Base-by-base conservation (phyloP, 2,797 vertebrate species). In the Masticophis lateralis region DNA sequence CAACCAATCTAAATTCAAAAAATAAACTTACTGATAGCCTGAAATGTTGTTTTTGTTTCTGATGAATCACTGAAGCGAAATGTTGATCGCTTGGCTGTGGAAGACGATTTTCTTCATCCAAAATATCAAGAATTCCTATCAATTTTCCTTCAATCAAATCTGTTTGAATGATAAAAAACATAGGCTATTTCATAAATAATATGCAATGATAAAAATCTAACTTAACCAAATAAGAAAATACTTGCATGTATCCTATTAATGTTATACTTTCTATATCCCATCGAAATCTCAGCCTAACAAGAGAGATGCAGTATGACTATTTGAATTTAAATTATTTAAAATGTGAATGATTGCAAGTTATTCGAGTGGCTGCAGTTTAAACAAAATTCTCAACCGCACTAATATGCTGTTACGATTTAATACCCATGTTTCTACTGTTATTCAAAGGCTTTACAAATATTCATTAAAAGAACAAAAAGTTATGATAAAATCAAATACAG, bases 31-130 rank as follows among this genome's bases (percentile, higher is more conserved):
- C 99, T 0, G 98, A 99, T 93, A 99, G 98, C 20, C 99, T 98
- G 98, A 99, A 99, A 97, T 99, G 99, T 61, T 99, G 96, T 95
- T 98, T 99, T 98, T 99, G 99, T 89, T 99, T 99, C 96, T 97
- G 98, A 97, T 99, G 99, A 27, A 99, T 98, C 0, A 97, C 97
- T 89, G 99, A 98, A 3, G 99, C 98, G 91, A 99, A 99, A 97
- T 99, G 99, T 93, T 99, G 99, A 97, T 99, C 99, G 0, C 98
- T 99, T 93, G 99, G 98, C 47, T 99, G 99, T 91, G 99, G 99
- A 94, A 99, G 98, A 13, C 99, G 98, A 96, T 99, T 99, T 97
- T 99, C 99, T 97, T 99, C 99, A 96, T 99, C 99, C 98, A 99
- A 97, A 97, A 99, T 99, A 97, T 99, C 99, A 97, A 99, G 97